These are phyloP conservation scores for Columba guinea DNA, from an alignment of 2,797 vertebrate genomes.

Conservation along the genomic window DNA sequence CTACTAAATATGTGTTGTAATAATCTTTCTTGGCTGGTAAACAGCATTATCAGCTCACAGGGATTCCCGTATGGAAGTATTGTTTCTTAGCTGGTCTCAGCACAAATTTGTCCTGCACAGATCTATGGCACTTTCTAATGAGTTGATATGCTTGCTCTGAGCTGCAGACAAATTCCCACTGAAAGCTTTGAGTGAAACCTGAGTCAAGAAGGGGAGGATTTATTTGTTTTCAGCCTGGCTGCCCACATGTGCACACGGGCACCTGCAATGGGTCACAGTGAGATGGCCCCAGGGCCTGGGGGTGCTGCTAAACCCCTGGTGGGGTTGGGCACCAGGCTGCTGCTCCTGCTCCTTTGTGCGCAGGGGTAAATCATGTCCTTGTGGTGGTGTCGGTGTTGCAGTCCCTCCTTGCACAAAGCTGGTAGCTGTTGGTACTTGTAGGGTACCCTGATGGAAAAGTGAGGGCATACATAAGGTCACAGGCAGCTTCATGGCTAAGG, in stretches of 20 bases:
- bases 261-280: not conserved
- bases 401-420: not conserved
- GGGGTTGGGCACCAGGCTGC: not conserved
- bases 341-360: not conserved
- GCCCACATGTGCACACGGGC: not conserved
- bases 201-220: not conserved
- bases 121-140: not conserved
- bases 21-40: not conserved
- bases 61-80: not conserved
- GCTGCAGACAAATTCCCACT: not conserved
- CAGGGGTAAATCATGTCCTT: fast-evolving
- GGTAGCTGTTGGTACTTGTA: not conserved
- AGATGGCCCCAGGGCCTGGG: not conserved
- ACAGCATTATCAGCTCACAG: not conserved
- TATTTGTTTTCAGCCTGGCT: not conserved
- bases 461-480: fast-evolving
- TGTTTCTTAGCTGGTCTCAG: not conserved
- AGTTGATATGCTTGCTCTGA: not conserved
- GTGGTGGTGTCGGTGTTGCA: fast-evolving
- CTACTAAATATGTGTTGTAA: not conserved
- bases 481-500: not conserved
- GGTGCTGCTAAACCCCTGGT: fast-evolving
- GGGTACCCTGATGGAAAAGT: not conserved
- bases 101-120: not conserved
- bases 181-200: not conserved